These are phyloP conservation scores for Scomber japonicus DNA, from an alignment of 2,113 vertebrate genomes.

Conservation along the genomic window DNA sequence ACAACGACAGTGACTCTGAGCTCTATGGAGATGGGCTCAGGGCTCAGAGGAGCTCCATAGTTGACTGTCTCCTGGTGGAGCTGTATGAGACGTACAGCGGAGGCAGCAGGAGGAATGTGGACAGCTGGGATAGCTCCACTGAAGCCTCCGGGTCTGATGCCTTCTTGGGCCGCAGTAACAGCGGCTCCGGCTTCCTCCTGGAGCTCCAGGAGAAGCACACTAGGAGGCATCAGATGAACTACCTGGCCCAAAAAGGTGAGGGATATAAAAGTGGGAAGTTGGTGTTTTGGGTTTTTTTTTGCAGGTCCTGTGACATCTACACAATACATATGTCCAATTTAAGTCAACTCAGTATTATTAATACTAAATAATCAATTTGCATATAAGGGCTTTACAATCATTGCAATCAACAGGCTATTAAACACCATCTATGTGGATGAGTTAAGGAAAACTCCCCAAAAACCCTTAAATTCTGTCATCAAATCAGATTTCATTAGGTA, in stretches of 20 bases:
- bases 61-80: conserved; percentile 93
- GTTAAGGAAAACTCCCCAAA: too few species aligned
- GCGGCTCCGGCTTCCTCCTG: conserved; percentile 86
- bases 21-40: conserved; percentile 25
- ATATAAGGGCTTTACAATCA: too few species aligned
- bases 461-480: too few species aligned
- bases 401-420: too few species aligned
- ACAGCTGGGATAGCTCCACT: conserved; percentile 92
- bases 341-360: neutral
- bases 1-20: conserved; percentile 36
- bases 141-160: conserved; percentile 92
- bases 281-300: too few species aligned
- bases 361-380: neutral
- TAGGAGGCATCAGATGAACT: conserved; percentile 87
- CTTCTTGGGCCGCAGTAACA: conserved; percentile 85
- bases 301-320: too few species aligned
- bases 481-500: too few species aligned
- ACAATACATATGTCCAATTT: neutral
- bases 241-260: conserved; percentile 93
- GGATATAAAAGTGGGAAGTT: too few species aligned
- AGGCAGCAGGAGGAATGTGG: conserved; percentile 73
- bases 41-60: conserved; percentile 85
- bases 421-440: too few species aligned
- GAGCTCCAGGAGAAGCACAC: conserved; percentile 90
- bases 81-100: conserved; percentile 89